Conservation (phyloP, 2,113 vertebrate species). For the Pollimyrus isidori region DNA sequence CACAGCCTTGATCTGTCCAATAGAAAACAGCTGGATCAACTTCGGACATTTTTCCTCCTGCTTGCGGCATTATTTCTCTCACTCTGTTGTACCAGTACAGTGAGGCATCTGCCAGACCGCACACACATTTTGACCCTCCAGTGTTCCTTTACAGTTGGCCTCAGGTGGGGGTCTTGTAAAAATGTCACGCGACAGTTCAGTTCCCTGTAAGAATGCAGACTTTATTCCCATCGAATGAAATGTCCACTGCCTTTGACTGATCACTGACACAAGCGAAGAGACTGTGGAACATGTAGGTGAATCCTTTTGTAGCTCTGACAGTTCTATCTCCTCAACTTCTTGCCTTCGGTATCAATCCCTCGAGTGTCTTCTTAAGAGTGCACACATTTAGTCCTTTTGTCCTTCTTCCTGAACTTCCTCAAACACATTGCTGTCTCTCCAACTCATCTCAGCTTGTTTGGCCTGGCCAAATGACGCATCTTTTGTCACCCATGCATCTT, state of each 20-base stretch:
- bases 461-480: no score
- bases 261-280: neutral
- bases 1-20: neutral
- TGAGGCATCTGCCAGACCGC: constrained; percentile 1
- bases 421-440: no score
- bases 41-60: neutral
- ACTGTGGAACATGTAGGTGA: neutral
- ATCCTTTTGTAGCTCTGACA: neutral
- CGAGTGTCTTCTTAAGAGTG: neutral
- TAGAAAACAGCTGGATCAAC: neutral
- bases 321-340: neutral
- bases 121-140: constrained; percentile 1
- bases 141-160: neutral
- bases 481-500: no score
- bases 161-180: neutral
- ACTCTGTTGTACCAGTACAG: neutral
- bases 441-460: no score
- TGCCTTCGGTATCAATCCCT: neutral
- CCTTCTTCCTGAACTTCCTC: constrained; percentile 1
- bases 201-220: constrained; percentile 8
- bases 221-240: neutral
- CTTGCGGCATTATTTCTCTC: neutral
- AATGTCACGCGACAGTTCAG: neutral
- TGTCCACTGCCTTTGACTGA: neutral
- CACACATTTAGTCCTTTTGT: neutral